Evolutionary conservation across 2,113 vertebrate species (phyloP), one percentile per base, ranked within the genome.

Genomic region (Larimichthys polyactis): DNA sequence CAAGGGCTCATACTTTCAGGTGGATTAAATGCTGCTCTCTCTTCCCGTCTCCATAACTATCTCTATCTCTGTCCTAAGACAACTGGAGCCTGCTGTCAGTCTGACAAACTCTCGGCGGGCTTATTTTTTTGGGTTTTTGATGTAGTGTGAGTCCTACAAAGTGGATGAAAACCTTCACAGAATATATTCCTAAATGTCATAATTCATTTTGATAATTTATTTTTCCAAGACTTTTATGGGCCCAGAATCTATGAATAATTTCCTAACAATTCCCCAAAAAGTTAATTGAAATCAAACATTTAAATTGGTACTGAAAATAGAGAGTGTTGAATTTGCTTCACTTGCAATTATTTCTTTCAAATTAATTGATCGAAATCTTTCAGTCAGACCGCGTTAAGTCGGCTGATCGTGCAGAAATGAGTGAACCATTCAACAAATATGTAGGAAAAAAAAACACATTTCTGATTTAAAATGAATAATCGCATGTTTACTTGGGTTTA

Each of bases 21-120:
- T 62, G 65, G 60, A 79, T 80, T 63, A 48, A 60, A 86, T 72
- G 49, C 40, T 52, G 6, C 70, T 29, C 36, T 16, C 3, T 52
- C 55, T 72, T 66, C 29, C 49, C 46, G 12, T 52, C 40, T 72
- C 57, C 29, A 15, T 15, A 51, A n/a, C 55, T 40, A 40, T 40
- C 36, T 40, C 36, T 40, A 8, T 40, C 36, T 65, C 36, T 44
- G 12, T 16, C n/a, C 58, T 14, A 9, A 78, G 32, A 77, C 11
- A 63, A 54, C 52, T 70, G 27, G 17, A 59, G 11, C 64, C 48
- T 16, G 48, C 15, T 49, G 51, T 44, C 49, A 17, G 46, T 11
- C 3, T 32, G 12, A 17, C 32, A 52, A 72, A 40, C n/a, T 51
- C 4, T 20, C n/a, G 19, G 29, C 11, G 6, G 4, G 19, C 72